Percentiles rank a stretch among this genome's conserved stretches.
Evolutionary conservation across 2,888 invertebrate genomes (phyloP).

Genomic region (Lobophora halterata): DNA sequence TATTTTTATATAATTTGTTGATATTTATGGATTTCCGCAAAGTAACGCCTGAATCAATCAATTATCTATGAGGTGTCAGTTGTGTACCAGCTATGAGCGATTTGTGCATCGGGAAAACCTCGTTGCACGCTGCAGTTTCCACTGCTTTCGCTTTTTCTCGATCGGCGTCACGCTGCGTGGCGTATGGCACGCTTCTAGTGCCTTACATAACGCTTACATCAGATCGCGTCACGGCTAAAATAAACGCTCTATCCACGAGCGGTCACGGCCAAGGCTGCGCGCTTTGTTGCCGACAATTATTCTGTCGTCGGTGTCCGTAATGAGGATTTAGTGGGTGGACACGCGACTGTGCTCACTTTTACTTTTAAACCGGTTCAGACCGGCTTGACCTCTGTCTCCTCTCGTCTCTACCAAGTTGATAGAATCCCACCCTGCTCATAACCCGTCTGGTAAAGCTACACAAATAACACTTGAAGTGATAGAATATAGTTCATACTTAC

Average conservation of each 20-base stretch:
- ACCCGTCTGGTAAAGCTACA: slow-evolving; percentile 31
- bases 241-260: slow-evolving; percentile 69
- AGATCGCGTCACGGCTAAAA: slow-evolving; percentile 75
- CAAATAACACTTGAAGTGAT: slow-evolving; percentile 45
- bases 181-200: slow-evolving; percentile 57
- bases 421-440: slow-evolving; percentile 20
- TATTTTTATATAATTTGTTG: no score
- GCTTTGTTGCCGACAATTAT: slow-evolving; percentile 69
- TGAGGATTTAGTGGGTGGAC: slow-evolving; percentile 78
- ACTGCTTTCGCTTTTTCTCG: slow-evolving; percentile 73
- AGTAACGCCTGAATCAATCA: no score
- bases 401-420: slow-evolving; percentile 30
- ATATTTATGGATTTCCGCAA: no score
- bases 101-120: slow-evolving; percentile 1
- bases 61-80: slow-evolving; percentile 22
- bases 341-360: slow-evolving; percentile 70
- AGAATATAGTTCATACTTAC: slow-evolving; percentile 28
- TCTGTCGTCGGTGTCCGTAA: slow-evolving; percentile 61
- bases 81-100: slow-evolving; percentile 23
- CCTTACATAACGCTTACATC: slow-evolving; percentile 75
- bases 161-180: slow-evolving; percentile 44
- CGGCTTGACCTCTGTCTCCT: slow-evolving; percentile 55
- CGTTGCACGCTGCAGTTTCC: slow-evolving; percentile 51
- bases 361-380: slow-evolving; percentile 71
- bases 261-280: slow-evolving; percentile 80